Evolutionary conservation across 2,797 vertebrate genomes (phyloP).

Genomic region (Cottoperca gobio): DNA sequence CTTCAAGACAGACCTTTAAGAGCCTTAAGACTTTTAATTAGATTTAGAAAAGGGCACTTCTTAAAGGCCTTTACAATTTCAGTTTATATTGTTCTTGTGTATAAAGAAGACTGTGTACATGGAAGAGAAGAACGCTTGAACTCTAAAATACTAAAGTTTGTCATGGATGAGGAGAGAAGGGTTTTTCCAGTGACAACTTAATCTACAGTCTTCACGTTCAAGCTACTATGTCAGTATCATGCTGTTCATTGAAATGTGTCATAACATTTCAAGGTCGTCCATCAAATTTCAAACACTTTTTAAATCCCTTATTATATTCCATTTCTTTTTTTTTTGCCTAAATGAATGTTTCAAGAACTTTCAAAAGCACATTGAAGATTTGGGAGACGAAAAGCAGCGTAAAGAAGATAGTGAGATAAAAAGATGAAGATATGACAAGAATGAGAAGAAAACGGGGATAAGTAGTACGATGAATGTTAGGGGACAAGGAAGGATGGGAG

Average conservation of each 20-base stretch:
- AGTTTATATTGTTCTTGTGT: neutral
- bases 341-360: constrained; percentile 28
- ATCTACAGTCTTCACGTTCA: constrained; percentile 18
- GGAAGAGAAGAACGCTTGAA: neutral
- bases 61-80: neutral
- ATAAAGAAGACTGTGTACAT: neutral
- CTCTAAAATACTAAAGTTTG: neutral
- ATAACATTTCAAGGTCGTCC: constrained; percentile 41
- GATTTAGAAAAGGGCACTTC: neutral
- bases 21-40: too few species aligned
- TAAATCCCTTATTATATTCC: constrained; percentile 19
- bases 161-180: neutral
- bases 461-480: constrained; percentile 22
- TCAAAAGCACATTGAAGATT: constrained; percentile 29
- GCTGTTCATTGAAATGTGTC: constrained; percentile 26
- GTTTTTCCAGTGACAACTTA: constrained; percentile 13
- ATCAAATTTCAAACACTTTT: constrained; percentile 27
- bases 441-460: constrained; percentile 25
- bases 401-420: constrained; percentile 30
- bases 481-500: constrained; percentile 8
- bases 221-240: neutral
- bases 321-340: constrained; percentile 12
- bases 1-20: constrained; percentile 4
- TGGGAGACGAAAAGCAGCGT: neutral
- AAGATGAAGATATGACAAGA: constrained; percentile 43